A percentile compares a stretch with the other conserved stretches of the same genome.
phyloP scores from a whole-genome alignment of 1,140 invertebrate genomes.

The Carcinoscorpius rotundicauda region DNA sequence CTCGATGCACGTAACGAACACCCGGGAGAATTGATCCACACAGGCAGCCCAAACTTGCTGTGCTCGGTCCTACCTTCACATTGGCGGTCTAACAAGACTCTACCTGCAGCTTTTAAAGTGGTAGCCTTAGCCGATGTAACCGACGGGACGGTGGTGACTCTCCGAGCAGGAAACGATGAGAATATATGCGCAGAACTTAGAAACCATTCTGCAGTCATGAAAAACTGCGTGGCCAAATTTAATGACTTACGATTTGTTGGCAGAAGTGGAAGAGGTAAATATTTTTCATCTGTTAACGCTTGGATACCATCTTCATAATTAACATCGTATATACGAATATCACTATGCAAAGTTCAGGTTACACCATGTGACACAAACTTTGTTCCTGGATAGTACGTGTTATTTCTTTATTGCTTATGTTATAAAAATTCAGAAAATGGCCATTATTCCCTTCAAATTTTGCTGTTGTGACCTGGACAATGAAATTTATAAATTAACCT shows the following conservation, averaged over 20 bases:
- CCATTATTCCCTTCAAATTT: no score
- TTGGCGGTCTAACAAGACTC: conserved; percentile 91
- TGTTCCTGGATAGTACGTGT: no score
- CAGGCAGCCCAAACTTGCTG: conserved; percentile 85
- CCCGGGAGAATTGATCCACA: conserved; percentile 64
- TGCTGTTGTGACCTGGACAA: no score
- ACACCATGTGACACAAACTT: no score
- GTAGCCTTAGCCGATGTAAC: conserved; percentile 82
- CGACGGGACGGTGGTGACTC: conserved; percentile 87
- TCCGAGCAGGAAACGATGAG: conserved; percentile 91
- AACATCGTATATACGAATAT: no score
- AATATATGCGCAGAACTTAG: conserved; percentile 89
- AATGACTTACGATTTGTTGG: conserved; percentile 94
- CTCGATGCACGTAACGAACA: conserved; percentile 72
- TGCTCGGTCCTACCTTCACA: conserved; percentile 85
- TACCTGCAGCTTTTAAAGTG: conserved; percentile 85
- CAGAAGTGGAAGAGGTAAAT: conserved; percentile 87
- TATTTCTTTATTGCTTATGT: no score
- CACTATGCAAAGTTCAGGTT: no score
- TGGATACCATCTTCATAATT: no score
- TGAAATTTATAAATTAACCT: no score
- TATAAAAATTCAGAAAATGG: no score
- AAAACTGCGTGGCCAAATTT: conserved; percentile 93
- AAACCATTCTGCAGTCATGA: conserved; percentile 88
- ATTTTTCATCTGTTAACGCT: neutral